Evolutionary conservation across 2,888 invertebrate species (phyloP).

Genomic region (Diploptera punctata): DNA sequence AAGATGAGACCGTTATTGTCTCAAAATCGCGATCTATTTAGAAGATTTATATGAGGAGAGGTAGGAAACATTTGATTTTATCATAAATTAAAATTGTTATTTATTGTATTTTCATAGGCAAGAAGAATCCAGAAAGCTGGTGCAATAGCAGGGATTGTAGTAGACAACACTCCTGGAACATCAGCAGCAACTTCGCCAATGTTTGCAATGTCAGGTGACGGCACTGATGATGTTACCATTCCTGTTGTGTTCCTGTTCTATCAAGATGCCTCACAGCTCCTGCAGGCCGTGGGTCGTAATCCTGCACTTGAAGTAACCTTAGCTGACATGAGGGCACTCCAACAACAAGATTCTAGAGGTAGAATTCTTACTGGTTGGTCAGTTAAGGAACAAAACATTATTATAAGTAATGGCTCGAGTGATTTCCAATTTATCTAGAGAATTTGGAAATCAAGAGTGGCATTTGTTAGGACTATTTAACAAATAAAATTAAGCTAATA

Average conservation of each 20-base stretch:
- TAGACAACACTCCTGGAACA: conserved; percentile 81
- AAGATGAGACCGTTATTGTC: no score
- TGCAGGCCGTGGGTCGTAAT: conserved; percentile 63
- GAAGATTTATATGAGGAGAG: no score
- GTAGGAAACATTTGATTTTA: no score
- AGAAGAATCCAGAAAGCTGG: conserved; percentile 82
- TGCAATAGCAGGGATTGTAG: conserved; percentile 83
- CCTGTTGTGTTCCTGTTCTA: conserved; percentile 91
- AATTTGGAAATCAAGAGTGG: no score
- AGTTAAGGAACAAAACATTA: no score
- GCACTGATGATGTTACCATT: conserved; percentile 82
- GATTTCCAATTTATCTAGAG: no score
- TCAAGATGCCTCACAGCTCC: conserved; percentile 74
- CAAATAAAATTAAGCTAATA: no score
- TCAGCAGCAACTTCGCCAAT: conserved; percentile 78
- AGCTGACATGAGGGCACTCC: conserved; percentile 44
- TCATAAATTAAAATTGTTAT: no score
- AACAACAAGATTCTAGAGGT: background rate
- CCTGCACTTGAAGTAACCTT: conserved; percentile 62
- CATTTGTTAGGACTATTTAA: no score
- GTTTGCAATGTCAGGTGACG: conserved; percentile 98
- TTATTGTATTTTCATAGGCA: conserved; percentile 67
- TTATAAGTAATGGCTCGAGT: no score
- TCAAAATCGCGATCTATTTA: no score
- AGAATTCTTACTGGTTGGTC: background rate